Percentiles rank a stretch among this genome's conserved stretches.
These are phyloP conservation scores for Apistogramma diplotaenia DNA, from an alignment of 2,113 vertebrate species.

Conservation along the genomic window DNA sequence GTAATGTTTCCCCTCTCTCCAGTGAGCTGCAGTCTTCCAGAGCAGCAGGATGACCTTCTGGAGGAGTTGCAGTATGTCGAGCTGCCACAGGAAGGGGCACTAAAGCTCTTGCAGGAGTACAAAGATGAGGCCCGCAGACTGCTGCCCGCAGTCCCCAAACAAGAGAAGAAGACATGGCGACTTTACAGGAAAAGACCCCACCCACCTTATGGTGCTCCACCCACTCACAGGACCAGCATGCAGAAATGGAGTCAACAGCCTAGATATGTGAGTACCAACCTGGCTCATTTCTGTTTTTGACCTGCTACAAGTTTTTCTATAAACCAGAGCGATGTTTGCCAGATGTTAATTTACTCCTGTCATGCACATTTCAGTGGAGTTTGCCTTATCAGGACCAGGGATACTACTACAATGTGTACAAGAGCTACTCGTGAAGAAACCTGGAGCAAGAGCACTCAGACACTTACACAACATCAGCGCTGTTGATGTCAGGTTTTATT, in stretches of 20 bases:
- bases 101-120: conserved; percentile 79
- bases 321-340: neutral
- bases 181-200: conserved; percentile 61
- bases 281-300: neutral
- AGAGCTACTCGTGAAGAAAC: conserved; percentile 76
- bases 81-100: conserved; percentile 78
- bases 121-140: conserved; percentile 82
- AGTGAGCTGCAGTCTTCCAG: conserved; percentile 89
- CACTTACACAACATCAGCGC: neutral
- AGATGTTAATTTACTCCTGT: neutral
- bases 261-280: conserved; percentile 59
- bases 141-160: conserved; percentile 77
- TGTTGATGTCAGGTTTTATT: neutral
- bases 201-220: neutral
- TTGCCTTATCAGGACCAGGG: conserved; percentile 76
- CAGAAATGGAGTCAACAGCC: conserved; percentile 57
- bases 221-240: conserved; percentile 5
- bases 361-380: conserved; percentile 78
- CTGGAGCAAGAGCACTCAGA: neutral
- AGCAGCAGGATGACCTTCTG: conserved; percentile 77
- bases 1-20: neutral
- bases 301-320: neutral
- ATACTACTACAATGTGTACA: conserved; percentile 69
- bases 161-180: conserved; percentile 75
- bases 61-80: conserved; percentile 85